Evolutionary conservation across 2,113 vertebrate genomes (phyloP).

Genomic region (Anhinga anhinga): DNA sequence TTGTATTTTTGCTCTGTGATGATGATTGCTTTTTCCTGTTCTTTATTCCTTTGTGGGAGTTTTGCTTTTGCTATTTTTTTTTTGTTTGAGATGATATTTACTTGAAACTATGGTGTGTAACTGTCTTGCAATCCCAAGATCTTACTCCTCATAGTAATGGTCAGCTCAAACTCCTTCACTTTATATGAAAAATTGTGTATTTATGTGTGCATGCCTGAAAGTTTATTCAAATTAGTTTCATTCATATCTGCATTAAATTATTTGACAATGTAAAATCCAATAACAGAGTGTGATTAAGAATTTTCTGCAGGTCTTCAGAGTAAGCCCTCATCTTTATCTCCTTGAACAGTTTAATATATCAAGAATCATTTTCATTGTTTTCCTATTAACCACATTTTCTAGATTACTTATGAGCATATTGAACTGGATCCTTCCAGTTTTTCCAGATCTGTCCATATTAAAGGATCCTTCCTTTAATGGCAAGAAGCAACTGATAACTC

Average conservation of each 20-base stretch:
- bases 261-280: background rate
- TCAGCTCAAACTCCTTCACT: background rate
- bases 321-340: background rate
- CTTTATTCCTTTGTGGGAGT: background rate
- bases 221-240: background rate
- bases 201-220: background rate
- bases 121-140: background rate
- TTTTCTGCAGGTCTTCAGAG: background rate
- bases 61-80: background rate
- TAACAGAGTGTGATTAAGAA: background rate
- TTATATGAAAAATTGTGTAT: background rate
- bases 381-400: background rate
- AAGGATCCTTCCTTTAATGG: background rate
- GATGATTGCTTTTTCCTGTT: background rate
- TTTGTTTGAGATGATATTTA: background rate
- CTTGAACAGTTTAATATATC: background rate
- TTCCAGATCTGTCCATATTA: too few species aligned
- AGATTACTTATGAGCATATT: background rate
- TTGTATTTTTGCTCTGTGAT: background rate
- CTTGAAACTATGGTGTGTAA: background rate
- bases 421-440: background rate
- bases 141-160: background rate
- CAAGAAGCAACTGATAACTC: background rate
- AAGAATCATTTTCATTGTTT: background rate
- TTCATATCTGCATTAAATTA: background rate